A percentile compares a stretch with the other conserved stretches of the same genome.
Evolutionary conservation across 1,140 invertebrate genomes (phyloP).

Genomic region (Diorhabda carinulata): DNA sequence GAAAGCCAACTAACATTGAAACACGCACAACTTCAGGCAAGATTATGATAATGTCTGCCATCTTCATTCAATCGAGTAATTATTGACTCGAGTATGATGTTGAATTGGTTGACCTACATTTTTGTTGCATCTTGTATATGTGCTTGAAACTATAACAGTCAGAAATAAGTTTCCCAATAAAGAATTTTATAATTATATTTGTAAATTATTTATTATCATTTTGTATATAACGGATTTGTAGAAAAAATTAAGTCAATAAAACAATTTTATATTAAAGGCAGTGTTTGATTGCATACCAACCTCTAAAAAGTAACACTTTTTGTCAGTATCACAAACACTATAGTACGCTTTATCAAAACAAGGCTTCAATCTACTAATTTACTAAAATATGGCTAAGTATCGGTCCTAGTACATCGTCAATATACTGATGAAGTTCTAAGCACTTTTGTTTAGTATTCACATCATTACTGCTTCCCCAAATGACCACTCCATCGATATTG

Average conservation of each 20-base stretch:
- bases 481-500: conserved; percentile 59
- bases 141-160: no score
- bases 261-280: neutral
- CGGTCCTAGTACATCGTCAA: conserved; percentile 60
- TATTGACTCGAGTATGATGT: no score
- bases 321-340: no score
- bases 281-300: neutral
- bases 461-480: conserved; percentile 72
- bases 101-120: no score
- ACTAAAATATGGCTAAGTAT: neutral
- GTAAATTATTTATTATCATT: neutral
- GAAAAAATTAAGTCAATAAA: neutral
- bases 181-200: neutral
- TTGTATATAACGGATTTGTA: conserved; percentile 2
- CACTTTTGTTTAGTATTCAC: conserved; percentile 63
- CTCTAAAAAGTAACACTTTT: no score
- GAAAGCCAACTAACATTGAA: no score
- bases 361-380: no score
- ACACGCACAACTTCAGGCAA: no score
- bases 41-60: no score
- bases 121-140: no score
- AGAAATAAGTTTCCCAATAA: neutral
- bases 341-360: no score
- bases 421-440: conserved; percentile 55
- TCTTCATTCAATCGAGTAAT: no score